These are phyloP conservation scores for Macaca fascicularis DNA, from an alignment of 2,113 vertebrate genomes.

Conservation along the genomic window DNA sequence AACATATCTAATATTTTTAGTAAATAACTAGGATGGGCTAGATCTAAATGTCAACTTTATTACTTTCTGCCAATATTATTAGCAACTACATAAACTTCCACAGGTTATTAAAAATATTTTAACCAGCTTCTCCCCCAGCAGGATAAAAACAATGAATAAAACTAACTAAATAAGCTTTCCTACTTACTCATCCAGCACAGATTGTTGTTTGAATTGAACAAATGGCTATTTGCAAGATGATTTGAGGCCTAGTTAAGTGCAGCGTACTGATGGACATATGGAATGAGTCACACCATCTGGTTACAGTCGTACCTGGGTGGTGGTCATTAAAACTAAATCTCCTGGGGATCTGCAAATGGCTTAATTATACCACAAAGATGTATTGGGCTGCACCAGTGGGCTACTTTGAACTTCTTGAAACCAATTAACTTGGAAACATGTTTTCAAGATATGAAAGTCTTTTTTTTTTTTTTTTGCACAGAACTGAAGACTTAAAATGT, in stretches of 20 bases:
- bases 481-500: slow-evolving; percentile 40
- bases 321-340: slow-evolving; percentile 35
- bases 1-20: not conserved
- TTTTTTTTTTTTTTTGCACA: not conserved
- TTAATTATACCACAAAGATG: slow-evolving; percentile 38
- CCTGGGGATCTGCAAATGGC: slow-evolving; percentile 15
- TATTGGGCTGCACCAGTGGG: not conserved
- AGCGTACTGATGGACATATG: slow-evolving; percentile 10
- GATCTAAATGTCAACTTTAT: slow-evolving; percentile 45
- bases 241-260: slow-evolving; percentile 27
- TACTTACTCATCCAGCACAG: not conserved
- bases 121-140: slow-evolving; percentile 33
- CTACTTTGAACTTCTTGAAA: slow-evolving; percentile 61
- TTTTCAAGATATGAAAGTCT: slow-evolving; percentile 49
- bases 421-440: slow-evolving; percentile 11
- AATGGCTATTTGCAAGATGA: slow-evolving; percentile 37
- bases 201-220: slow-evolving; percentile 50
- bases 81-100: slow-evolving; percentile 28
- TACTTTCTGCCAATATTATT: slow-evolving; percentile 52
- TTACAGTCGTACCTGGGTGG: slow-evolving; percentile 44
- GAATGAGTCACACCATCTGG: slow-evolving; percentile 61
- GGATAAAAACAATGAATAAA: slow-evolving; percentile 59
- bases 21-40: not conserved
- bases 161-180: slow-evolving; percentile 17
- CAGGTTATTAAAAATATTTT: slow-evolving; percentile 53